Conservation (phyloP, 2,888 invertebrate genomes). For the Lissonota sp. region DNA sequence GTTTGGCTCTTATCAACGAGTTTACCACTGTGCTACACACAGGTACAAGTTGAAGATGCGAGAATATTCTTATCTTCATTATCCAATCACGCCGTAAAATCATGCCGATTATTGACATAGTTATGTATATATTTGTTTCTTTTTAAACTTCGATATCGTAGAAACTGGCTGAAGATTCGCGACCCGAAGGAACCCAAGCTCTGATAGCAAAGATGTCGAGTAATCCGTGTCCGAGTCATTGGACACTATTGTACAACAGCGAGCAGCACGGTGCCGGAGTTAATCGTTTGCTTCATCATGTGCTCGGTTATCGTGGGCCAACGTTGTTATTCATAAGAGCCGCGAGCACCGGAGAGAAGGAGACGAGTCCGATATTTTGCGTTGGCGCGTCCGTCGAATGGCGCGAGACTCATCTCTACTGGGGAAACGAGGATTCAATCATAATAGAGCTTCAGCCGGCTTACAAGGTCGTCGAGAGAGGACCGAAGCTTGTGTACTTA, state of each 20-base stretch:
- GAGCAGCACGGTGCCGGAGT: constrained; percentile 94
- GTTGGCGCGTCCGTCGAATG: constrained; percentile 92
- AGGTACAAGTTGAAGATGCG: constrained; percentile 72
- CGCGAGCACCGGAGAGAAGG: constrained; percentile 81
- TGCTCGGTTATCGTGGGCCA: constrained; percentile 89
- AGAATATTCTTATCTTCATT: neutral
- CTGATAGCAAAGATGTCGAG: constrained; percentile 80
- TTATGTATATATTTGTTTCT: constrained; percentile 1
- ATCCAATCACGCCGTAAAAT: constrained; percentile 61
- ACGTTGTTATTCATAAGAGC: constrained; percentile 85
- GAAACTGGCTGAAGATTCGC: constrained; percentile 69
- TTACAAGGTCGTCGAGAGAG: constrained; percentile 87
- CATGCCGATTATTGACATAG: constrained; percentile 59
- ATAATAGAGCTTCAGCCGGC: constrained; percentile 91
- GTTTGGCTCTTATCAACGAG: constrained; percentile 90
- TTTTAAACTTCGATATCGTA: constrained; percentile 7
- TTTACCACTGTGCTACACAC: constrained; percentile 85
- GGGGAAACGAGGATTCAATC: constrained; percentile 92
- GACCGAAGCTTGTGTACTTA: constrained; percentile 92
- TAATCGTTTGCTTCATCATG: constrained; percentile 95
- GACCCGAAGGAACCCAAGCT: constrained; percentile 72
- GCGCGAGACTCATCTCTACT: constrained; percentile 93
- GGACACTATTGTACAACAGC: constrained; percentile 93
- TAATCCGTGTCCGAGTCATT: constrained; percentile 87
- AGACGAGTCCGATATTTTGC: constrained; percentile 88